Base-by-base conservation (phyloP, 2,113 vertebrate species). In the Circaetus gallicus region DNA sequence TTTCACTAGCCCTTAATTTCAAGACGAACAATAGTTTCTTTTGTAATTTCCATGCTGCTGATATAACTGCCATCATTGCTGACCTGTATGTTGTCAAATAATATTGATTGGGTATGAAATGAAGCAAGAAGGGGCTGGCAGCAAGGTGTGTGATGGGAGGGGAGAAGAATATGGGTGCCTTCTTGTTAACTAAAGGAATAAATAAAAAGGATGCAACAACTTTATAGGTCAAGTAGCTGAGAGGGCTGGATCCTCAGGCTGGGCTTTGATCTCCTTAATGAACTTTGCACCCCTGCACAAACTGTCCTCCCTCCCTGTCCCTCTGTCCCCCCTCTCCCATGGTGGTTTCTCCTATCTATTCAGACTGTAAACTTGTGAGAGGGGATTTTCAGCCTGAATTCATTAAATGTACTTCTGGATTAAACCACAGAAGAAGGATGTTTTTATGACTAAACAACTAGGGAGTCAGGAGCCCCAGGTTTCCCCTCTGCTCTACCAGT, bases 21-120 rank as follows among this genome's bases (percentile, higher is more conserved):
- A 97, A 98, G 97, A 94, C 81, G 96, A 98, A 98, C 96, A 97
- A 93, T 98, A 86, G 91, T 96, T 98, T 98, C 95, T 96, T 97
- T 97, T 93, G 96, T 97, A 96, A 98, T 98, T 98, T 98, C 96
- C 97, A 96, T 96, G 93, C 94, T 97, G 91, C 49, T 88, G 94
- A 97, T 96, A 96, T 78, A 95, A 95, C 86, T 96, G 88, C 95
- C 93, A 96, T 98, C 97, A 96, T 86, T 97, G 90, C 97, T 98
- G 97, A 97, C 96, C 97, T 96, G 73, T 82, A 71, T 89, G 67
- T 97, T 98, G 97, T 98, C 97, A 98, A 95, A 97, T 97, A 96
- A 85, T 97, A 98, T 97, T 95, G 97, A 98, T 86, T 97, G 18
- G 22, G 62, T 81, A 95, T 50, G 90, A 96, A 97, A 96, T 93